Evolutionary conservation across 35 echinoderm and acorn worm genomes (phyloP), one percentile per base, ranked within the genome.

Genomic region (Lytechinus pictus): DNA sequence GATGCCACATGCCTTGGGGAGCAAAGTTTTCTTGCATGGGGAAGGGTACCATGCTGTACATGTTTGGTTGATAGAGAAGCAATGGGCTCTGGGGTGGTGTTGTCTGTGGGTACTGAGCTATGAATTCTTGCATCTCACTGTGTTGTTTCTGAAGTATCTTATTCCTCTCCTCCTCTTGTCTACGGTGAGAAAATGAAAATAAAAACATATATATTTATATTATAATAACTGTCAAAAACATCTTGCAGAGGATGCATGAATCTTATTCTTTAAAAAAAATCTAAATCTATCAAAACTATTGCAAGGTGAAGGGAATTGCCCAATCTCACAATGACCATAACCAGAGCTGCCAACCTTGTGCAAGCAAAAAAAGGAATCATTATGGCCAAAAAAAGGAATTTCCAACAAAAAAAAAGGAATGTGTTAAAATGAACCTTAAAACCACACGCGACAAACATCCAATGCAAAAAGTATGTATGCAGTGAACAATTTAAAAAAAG

Each of bases 1-100:
- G n/a, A 93, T 93, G 92, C 92, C 92, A 93, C 92, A 93, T n/a
- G 52, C 92, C 92, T 57, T 93, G 92, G 54, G 92, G 29, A 93
- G 92, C 9, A 93, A 52, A 90, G 88, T 90, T 90, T 14, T 90
- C 88, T 57, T 55, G 92, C 52, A 93, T 54, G 27, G 92, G 92
- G 92, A 53, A 57, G 92, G 29, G 29, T 21, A 93, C 53, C 92
- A 93, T 55, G 95, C 52, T 57, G 55, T 92, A 96, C 89, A 92
- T 92, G 57, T 90, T 92, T 6, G 87, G 95, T 56, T 96, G 95
- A 53, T 89, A 91, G 6, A 89, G 58, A 52, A 92, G 44, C 11
- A 53, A 9, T 7, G 27, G 95, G 21, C 61, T 71, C 91, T 52
- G 89, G 55, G 92, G 92, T n/a, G 92, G 92, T 19, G 92, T 93